Evolutionary conservation across 1,140 invertebrate species (phyloP).

Genomic region (Drosophila novamexicana): DNA sequence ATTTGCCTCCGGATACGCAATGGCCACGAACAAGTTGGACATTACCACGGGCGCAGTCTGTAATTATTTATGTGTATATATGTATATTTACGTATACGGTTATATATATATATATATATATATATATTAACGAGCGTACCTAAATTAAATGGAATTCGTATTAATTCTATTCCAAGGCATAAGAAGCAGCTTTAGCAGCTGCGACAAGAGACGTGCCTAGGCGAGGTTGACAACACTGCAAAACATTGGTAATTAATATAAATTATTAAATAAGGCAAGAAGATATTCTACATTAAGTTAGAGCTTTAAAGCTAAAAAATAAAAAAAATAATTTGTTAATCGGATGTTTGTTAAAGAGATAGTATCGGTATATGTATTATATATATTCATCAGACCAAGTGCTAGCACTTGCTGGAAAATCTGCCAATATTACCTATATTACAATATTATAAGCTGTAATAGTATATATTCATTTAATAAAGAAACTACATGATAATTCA

Average conservation of each 20-base stretch:
- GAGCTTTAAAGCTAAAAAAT: too few species aligned
- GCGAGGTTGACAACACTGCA: too few species aligned
- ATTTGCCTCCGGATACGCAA: constrained; percentile 10
- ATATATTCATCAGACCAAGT: too few species aligned
- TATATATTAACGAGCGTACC: constrained; percentile 13
- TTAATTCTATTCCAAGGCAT: background rate
- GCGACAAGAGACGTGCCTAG: background rate
- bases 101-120: background rate
- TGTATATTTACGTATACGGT: background rate
- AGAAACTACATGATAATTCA: too few species aligned
- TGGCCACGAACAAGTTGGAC: background rate
- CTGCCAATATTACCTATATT: too few species aligned
- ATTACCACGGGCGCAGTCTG: constrained; percentile 18
- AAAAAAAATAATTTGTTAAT: too few species aligned
- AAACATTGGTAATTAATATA: background rate
- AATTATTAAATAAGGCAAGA: background rate
- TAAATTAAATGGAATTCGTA: constrained; percentile 24
- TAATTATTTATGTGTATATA: constrained; percentile 43
- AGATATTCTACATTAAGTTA: too few species aligned
- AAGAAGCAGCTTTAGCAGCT: constrained; percentile 9
- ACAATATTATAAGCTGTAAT: too few species aligned
- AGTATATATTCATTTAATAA: too few species aligned
- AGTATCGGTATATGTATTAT: too few species aligned
- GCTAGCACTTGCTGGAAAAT: too few species aligned
- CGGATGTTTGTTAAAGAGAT: background rate